Evolutionary conservation across 35 echinoderm and acorn worm species (phyloP).

Genomic region (Patiria miniata): DNA sequence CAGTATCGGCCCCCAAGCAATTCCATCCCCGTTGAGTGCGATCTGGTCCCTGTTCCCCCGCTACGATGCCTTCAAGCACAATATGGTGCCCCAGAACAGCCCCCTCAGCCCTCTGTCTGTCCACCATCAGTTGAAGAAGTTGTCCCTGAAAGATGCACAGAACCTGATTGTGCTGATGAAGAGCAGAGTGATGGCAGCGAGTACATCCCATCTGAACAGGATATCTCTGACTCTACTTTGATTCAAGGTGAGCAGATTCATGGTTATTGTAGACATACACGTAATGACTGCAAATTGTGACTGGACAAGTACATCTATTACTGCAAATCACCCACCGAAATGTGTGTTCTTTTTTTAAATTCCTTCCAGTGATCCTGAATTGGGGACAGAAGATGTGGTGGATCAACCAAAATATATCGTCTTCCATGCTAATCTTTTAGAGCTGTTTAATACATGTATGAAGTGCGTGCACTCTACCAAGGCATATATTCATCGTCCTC

Average conservation of each 20-base stretch:
- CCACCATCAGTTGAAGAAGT: not conserved
- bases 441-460: not conserved
- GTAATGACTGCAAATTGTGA: too few relatives aligned
- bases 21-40: not conserved
- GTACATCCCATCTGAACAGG: not conserved
- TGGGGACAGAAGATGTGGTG: not conserved
- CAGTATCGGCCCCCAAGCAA: not conserved
- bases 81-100: not conserved
- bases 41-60: not conserved
- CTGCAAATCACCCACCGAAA: not conserved
- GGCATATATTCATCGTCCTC: not conserved
- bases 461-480: not conserved
- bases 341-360: not conserved
- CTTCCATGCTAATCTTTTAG: not conserved
- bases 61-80: not conserved
- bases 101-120: not conserved
- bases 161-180: not conserved
- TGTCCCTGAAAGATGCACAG: not conserved
- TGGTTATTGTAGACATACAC: too few relatives aligned
- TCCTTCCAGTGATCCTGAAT: not conserved
- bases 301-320: too few relatives aligned
- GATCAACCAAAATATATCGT: slow-evolving; percentile 3
- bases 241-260: not conserved
- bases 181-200: not conserved
- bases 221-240: not conserved